Evolutionary conservation across 2,797 vertebrate genomes (phyloP).

Genomic region (Paguma larvata): DNA sequence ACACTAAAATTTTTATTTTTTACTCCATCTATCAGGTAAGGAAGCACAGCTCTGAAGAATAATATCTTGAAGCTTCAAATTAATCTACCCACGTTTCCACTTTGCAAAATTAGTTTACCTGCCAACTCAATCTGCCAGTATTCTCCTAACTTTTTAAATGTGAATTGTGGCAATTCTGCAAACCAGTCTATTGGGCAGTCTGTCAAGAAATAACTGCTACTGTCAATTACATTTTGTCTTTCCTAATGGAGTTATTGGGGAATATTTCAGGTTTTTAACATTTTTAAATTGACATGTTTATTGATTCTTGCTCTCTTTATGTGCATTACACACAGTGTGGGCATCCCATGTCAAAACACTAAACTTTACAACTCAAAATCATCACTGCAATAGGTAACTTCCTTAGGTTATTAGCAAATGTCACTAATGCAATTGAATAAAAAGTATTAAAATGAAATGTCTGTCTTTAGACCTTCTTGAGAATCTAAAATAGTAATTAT

Average conservation of each 20-base stretch:
- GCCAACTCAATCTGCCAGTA: constrained; percentile 13
- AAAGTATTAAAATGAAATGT: constrained; percentile 75
- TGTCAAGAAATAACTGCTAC: constrained; percentile 62
- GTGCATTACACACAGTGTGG: not conserved
- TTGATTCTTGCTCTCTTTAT: constrained; percentile 63
- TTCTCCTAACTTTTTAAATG: constrained; percentile 48
- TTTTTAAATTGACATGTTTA: constrained; percentile 74
- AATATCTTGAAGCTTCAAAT: constrained; percentile 21
- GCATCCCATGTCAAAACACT: constrained; percentile 57
- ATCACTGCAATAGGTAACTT: constrained; percentile 55
- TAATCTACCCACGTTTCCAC: constrained; percentile 60
- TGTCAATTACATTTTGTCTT: constrained; percentile 66
- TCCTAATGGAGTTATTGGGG: constrained; percentile 61
- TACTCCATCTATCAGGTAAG: constrained; percentile 37
- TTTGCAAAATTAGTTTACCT: constrained; percentile 67
- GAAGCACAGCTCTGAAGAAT: not conserved
- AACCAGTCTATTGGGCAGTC: constrained; percentile 34
- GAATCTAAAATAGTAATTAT: constrained; percentile 79
- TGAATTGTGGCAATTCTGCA: constrained; percentile 51
- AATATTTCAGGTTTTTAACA: constrained; percentile 74
- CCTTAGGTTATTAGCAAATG: constrained; percentile 77
- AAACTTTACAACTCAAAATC: constrained; percentile 57
- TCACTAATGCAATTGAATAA: constrained; percentile 74
- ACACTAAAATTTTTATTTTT: constrained; percentile 44
- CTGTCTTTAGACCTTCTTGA: constrained; percentile 67